phyloP scores from a whole-genome alignment of 2,888 invertebrate species.

The Parochlus steinenii region DNA sequence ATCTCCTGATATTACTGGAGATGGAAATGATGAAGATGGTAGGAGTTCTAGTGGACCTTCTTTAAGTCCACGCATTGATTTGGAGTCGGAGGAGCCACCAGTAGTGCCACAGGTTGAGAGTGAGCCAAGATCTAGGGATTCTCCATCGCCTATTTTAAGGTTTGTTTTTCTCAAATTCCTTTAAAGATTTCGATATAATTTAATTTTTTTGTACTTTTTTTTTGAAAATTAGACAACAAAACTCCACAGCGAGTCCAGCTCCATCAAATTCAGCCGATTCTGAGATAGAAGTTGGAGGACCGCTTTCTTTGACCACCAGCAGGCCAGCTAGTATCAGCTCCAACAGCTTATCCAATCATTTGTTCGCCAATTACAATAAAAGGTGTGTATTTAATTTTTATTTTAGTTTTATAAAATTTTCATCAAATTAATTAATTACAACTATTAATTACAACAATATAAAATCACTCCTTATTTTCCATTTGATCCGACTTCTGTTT shows the following conservation, averaged over 20 bases:
- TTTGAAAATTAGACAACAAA: no score
- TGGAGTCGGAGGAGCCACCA: slow-evolving; percentile 29
- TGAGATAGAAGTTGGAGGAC: slow-evolving; percentile 34
- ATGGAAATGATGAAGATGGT: slow-evolving; percentile 28
- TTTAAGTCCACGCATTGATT: slow-evolving; percentile 26
- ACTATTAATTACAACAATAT: no score
- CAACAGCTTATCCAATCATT: slow-evolving; percentile 36
- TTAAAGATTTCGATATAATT: no score
- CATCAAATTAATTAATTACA: no score
- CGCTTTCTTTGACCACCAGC: slow-evolving; percentile 31
- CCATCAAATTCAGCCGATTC: slow-evolving; percentile 41
- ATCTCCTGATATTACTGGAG: slow-evolving; percentile 30
- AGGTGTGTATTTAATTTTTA: slow-evolving; percentile 35
- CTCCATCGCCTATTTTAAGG: slow-evolving; percentile 26
- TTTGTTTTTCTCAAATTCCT: no score
- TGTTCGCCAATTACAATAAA: slow-evolving; percentile 44
- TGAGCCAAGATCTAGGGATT: slow-evolving; percentile 33
- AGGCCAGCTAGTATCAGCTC: slow-evolving; percentile 31
- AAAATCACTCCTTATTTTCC: no score
- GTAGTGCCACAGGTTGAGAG: slow-evolving; percentile 32
- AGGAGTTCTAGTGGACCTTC: slow-evolving; percentile 25
- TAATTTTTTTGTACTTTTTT: no score
- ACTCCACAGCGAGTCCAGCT: slow-evolving; percentile 36
- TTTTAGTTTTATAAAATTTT: no score
- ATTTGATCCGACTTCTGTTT: no score